Percentiles rank a stretch among this genome's conserved stretches.
Conservation (phyloP, 2,797 vertebrate species). For the Heterohyrax brucei region DNA sequence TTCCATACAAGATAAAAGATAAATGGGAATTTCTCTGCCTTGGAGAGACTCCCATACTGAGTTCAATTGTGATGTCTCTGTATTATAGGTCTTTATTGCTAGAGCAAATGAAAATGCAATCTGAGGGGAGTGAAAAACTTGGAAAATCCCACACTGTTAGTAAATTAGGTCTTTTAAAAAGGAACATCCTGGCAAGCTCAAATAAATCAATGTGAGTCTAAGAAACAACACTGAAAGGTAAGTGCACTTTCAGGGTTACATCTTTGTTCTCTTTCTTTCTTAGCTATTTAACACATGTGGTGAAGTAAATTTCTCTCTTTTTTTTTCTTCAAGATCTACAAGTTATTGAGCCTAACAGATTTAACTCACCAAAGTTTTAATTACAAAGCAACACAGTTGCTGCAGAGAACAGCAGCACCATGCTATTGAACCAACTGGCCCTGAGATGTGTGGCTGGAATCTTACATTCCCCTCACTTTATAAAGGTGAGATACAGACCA, state of each 20-base stretch:
- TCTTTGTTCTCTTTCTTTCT: conserved; percentile 70
- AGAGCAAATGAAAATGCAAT: conserved; percentile 82
- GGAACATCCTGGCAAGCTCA: conserved; percentile 75
- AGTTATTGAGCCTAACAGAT: conserved; percentile 33
- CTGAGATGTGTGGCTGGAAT: conserved; percentile 28
- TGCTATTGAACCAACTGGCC: conserved; percentile 30
- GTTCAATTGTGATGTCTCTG: conserved; percentile 69
- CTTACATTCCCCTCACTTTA: conserved; percentile 45
- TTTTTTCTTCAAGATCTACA: conserved; percentile 72
- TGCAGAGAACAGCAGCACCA: not conserved
- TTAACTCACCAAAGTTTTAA: conserved; percentile 83
- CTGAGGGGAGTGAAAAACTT: conserved; percentile 81
- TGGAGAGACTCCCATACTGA: conserved; percentile 70
- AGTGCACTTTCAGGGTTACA: conserved; percentile 41
- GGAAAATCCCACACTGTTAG: conserved; percentile 85
- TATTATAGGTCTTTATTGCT: conserved; percentile 78
- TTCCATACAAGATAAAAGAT: conserved; percentile 64
- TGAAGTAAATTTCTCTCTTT: conserved; percentile 79
- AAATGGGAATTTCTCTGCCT: conserved; percentile 56
- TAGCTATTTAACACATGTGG: conserved; percentile 76
- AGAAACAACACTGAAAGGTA: conserved; percentile 76
- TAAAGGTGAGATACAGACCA: conserved; percentile 68
- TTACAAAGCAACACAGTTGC: conserved; percentile 67
- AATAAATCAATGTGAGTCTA: conserved; percentile 82
- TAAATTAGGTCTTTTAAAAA: conserved; percentile 84